Evolutionary conservation across 2,113 vertebrate species (phyloP).

Genomic region (Limnothrissa miodon): DNA sequence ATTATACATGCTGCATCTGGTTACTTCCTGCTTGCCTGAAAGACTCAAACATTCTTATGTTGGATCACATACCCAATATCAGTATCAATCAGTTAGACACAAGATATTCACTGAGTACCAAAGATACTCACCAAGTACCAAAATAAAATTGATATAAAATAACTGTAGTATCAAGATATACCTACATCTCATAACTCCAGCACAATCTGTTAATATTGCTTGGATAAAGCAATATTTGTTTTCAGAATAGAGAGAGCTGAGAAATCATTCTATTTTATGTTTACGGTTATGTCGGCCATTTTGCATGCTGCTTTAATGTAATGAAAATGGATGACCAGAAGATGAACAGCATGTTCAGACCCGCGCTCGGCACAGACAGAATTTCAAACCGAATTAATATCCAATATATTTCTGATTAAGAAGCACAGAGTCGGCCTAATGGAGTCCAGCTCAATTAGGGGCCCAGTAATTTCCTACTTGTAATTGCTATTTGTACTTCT

Average conservation of each 20-base stretch:
- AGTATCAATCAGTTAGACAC: not conserved
- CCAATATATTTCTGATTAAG: conserved; percentile 50
- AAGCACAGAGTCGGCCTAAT: conserved; percentile 47
- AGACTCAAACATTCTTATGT: not conserved
- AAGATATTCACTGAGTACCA: not conserved
- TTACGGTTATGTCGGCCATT: not conserved
- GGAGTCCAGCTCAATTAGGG: conserved; percentile 41
- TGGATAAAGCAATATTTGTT: too few relatives aligned
- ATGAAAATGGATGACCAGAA: conserved; percentile 37
- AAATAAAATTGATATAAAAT: too few relatives aligned
- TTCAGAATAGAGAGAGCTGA: not conserved
- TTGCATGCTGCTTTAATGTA: conserved; percentile 31
- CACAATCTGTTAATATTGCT: not conserved
- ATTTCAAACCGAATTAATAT: conserved; percentile 45
- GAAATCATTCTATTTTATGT: not conserved
- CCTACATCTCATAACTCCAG: not conserved
- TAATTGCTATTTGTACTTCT: conserved; percentile 47
- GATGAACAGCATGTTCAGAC: conserved; percentile 30
- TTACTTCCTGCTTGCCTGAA: not conserved
- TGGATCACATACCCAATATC: not conserved
- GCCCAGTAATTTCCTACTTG: conserved; percentile 37
- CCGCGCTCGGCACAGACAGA: conserved; percentile 34
- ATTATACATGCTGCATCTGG: not conserved
- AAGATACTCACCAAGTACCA: too few relatives aligned
- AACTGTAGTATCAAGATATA: not conserved